Conservation (phyloP, 2,797 vertebrate species). For the Eulemur rubriventer region DNA sequence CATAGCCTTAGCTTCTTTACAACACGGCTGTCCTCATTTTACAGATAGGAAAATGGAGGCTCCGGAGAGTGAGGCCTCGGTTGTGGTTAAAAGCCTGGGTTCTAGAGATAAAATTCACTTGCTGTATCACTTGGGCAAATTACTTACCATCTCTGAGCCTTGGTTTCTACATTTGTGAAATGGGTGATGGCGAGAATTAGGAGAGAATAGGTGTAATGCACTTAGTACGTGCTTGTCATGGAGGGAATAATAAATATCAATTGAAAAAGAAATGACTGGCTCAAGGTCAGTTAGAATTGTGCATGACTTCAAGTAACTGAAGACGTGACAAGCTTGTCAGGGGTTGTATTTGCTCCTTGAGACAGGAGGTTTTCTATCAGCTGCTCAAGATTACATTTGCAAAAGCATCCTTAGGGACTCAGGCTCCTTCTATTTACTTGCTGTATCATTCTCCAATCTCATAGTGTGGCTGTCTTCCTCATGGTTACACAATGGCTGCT, state of each 20-base stretch:
- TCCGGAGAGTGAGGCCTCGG: neutral
- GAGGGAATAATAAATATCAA: neutral
- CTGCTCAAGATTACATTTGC: neutral
- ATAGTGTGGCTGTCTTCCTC: neutral
- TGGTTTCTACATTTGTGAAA: neutral
- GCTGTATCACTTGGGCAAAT: neutral
- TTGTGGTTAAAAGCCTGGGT: neutral
- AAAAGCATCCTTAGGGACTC: neutral
- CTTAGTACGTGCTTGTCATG: neutral
- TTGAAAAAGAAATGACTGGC: neutral
- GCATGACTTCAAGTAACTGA: neutral
- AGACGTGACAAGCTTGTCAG: neutral
- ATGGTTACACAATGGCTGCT: neutral
- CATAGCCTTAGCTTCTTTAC: neutral
- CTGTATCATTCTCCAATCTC: neutral
- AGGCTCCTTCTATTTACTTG: neutral
- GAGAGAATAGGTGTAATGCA: neutral
- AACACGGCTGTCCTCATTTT: neutral
- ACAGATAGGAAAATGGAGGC: neutral
- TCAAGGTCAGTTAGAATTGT: neutral
- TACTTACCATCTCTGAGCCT: neutral
- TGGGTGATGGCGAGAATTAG: neutral
- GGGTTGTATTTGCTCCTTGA: neutral
- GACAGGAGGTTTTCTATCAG: neutral
- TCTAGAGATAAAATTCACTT: neutral